phyloP scores from a whole-genome alignment of 2,888 invertebrate species.

The Eilema caniola region DNA sequence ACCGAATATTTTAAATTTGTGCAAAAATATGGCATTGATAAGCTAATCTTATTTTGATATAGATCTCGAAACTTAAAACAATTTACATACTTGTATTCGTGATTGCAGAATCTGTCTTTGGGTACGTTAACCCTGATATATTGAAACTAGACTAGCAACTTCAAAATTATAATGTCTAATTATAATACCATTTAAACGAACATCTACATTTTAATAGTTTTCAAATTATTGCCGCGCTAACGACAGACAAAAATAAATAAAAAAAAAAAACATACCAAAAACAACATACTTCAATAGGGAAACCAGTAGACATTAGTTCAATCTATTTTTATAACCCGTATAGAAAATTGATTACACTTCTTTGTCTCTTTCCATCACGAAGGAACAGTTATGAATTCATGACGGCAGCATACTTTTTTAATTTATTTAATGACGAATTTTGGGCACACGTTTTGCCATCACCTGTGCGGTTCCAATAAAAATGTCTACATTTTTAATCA shows the following conservation, averaged over 20 bases:
- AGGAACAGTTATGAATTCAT: conserved; percentile 8
- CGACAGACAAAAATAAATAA: not conserved
- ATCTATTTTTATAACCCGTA: conserved; percentile 4
- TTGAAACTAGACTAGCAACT: not conserved
- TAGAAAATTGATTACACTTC: not conserved
- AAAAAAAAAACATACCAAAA: not conserved
- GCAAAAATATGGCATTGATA: conserved; percentile 42
- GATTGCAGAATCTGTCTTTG: not conserved
- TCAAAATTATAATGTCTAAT: not conserved
- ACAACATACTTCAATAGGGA: not conserved
- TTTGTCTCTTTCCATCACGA: conserved; percentile 4
- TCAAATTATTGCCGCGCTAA: not conserved
- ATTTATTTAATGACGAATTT: conserved; percentile 17
- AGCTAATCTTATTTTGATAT: conserved; percentile 28
- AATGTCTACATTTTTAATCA: conserved; percentile 2
- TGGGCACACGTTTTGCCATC: conserved; percentile 19
- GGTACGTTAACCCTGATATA: not conserved
- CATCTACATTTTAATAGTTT: conserved; percentile 1
- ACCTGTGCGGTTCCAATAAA: conserved; percentile 38
- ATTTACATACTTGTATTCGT: conserved; percentile 9
- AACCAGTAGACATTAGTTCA: conserved; percentile 1
- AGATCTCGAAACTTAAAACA: conserved; percentile 33
- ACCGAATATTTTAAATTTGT: conserved; percentile 55
- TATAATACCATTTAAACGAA: not conserved
- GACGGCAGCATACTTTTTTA: conserved; percentile 18